A percentile compares a stretch with the other conserved stretches of the same genome.
Conservation (phyloP, 1,140 invertebrate species). For the Mylabris phalerata region DNA sequence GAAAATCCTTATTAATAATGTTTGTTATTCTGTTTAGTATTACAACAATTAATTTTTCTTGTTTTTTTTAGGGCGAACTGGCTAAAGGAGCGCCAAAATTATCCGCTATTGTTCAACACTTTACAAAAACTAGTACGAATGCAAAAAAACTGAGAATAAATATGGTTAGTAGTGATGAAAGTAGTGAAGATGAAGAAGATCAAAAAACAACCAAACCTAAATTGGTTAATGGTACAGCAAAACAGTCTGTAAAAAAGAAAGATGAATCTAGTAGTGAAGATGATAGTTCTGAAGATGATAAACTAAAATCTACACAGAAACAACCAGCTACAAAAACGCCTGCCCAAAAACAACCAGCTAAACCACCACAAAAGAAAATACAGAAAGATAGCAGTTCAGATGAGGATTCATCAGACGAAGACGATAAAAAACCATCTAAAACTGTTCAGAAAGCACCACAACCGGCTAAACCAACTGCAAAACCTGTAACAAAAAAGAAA, state of each 20-base stretch:
- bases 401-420: conserved; percentile 22
- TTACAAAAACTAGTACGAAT: conserved; percentile 23
- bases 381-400: conserved; percentile 16
- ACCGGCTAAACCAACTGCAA: conserved; percentile 21
- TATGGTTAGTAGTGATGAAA: conserved; percentile 22
- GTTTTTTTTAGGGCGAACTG: neutral
- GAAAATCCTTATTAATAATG: conserved; percentile 4
- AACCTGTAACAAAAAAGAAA: conserved; percentile 23
- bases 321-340: conserved; percentile 16
- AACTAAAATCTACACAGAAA: conserved; percentile 10
- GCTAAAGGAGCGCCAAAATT: conserved; percentile 23
- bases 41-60: neutral
- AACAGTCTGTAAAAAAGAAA: conserved; percentile 21
- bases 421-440: conserved; percentile 15
- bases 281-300: conserved; percentile 30
- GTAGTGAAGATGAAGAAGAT: conserved; percentile 31
- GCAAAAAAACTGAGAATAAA: conserved; percentile 25
- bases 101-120: conserved; percentile 24
- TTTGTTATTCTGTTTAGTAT: conserved; percentile 17
- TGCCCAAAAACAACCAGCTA: conserved; percentile 14
- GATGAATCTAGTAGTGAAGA: conserved; percentile 31
- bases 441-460: conserved; percentile 15
- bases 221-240: conserved; percentile 21
- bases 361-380: conserved; percentile 19
- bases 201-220: conserved; percentile 12